Percentiles rank a stretch among this genome's conserved stretches.
phyloP scores from a whole-genome alignment of 2,113 vertebrate species.

The Hymenochirus boettgeri region DNA sequence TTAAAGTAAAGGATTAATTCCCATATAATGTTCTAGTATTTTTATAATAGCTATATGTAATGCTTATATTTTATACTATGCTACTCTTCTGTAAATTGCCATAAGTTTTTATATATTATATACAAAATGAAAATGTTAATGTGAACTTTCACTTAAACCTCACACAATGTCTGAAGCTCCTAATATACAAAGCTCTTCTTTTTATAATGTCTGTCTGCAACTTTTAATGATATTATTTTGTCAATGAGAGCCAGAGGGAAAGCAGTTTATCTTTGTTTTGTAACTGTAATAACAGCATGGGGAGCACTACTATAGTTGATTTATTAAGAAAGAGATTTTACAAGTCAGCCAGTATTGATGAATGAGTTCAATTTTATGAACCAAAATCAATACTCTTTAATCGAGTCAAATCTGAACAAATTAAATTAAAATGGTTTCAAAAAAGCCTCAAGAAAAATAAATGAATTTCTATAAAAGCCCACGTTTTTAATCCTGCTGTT shows the following conservation, averaged over 20 bases:
- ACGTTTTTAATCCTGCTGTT: neutral
- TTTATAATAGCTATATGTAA: no score
- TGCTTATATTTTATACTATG: no score
- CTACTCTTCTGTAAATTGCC: no score
- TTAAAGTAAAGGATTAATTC: no score
- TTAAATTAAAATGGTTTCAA: constrained; percentile 54
- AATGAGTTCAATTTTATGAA: constrained; percentile 54
- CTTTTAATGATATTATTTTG: constrained; percentile 45
- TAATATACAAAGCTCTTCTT: no score
- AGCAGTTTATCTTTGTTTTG: constrained; percentile 19
- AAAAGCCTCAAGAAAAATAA: constrained; percentile 44
- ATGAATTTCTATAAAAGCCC: constrained; percentile 10
- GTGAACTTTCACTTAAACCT: no score
- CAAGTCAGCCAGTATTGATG: constrained; percentile 50
- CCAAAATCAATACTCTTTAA: constrained; percentile 60
- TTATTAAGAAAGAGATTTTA: constrained; percentile 53
- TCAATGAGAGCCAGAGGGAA: constrained; percentile 43
- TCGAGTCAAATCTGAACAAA: constrained; percentile 56
- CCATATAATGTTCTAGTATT: no score
- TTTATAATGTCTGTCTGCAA: neutral
- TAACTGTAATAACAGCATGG: constrained; percentile 24
- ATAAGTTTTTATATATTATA: no score
- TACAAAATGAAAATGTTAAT: no score
- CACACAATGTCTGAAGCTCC: constrained; percentile 9
- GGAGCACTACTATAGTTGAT: constrained; percentile 35